Evolutionary conservation across 2,113 vertebrate genomes (phyloP), one percentile per base, ranked within the genome.

Genomic region (Otus sunia): DNA sequence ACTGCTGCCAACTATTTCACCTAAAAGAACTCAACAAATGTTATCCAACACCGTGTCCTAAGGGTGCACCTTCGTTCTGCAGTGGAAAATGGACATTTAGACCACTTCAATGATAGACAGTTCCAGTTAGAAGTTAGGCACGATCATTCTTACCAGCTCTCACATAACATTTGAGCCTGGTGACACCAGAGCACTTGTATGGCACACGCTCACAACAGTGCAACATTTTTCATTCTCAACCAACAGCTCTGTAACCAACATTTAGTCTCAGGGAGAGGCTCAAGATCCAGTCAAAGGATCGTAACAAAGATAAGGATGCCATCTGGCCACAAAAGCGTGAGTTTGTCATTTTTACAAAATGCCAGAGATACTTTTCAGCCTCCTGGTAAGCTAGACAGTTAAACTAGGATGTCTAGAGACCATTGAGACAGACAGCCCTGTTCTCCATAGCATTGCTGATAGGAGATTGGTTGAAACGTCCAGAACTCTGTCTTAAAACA

Each of bases 61-160:
- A 88, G 36, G 37, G 82, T 76, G 75, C 22, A 52, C 18, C 16
- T 64, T 64, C 8, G 1, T 32, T 76, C 62, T 79, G n/a, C 41
- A 67, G 62, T 2, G 37, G 27, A 49, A 92, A 76, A 66, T 3
- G 26, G 47, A 41, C 26, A 32, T 22, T 86, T 39, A 74, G 47
- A 50, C 11, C 52, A 82, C 26, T 92, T 39, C 49, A 85, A 3
- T n/a, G 74, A 43, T 0, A 86, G 47, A 41, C 0, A 0, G 23
- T 4, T 92, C 32, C n/a, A 78, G n/a, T 67, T 4, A 62, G 34
- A 72, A 88, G 23, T 37, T 30, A 88, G 29, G 22, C 15, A 47
- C 1, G 2, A 67, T 32, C 11, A 8, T 29, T 69, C 25, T 47
- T 12, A 36, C 9, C 20, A 29, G 14, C 3, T 41, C 26, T 34